phyloP scores from a whole-genome alignment of 2,888 invertebrate genomes.

The Sinohyriopsis cumingii region DNA sequence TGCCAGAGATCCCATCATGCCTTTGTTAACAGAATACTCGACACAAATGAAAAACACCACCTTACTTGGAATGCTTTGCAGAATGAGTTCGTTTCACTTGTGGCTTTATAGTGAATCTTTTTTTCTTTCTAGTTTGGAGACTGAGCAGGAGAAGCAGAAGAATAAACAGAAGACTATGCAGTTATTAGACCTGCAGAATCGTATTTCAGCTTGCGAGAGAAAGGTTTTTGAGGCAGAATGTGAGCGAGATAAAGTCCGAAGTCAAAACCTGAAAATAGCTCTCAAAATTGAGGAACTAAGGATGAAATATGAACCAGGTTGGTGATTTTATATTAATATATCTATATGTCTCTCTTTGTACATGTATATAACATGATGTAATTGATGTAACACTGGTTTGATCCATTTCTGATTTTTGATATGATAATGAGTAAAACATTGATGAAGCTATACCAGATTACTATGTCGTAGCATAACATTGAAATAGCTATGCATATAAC shows the following conservation, averaged over 20 bases:
- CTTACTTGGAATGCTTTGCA: too few species aligned
- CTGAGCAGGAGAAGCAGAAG: conserved; percentile 19
- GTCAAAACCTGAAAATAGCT: conserved; percentile 45
- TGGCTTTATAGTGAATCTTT: too few species aligned
- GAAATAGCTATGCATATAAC: too few species aligned
- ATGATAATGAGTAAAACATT: too few species aligned
- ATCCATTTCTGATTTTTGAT: too few species aligned
- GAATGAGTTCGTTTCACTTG: too few species aligned
- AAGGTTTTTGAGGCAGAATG: conserved; percentile 31
- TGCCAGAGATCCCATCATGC: background rate
- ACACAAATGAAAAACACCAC: too few species aligned
- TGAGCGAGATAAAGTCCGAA: conserved; percentile 41
- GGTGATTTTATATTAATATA: background rate
- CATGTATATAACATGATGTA: too few species aligned
- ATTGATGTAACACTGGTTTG: too few species aligned
- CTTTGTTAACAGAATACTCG: conserved; percentile 9
- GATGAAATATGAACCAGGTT: conserved; percentile 60
- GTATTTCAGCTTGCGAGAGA: conserved; percentile 25
- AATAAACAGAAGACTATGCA: conserved; percentile 30
- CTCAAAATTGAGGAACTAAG: conserved; percentile 49
- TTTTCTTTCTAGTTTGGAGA: too few species aligned
- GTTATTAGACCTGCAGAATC: conserved; percentile 45
- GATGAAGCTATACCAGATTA: too few species aligned
- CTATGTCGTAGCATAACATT: too few species aligned
- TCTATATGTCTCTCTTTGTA: background rate